phyloP scores from a whole-genome alignment of 53 echinoderm and acorn worm species.

The Antedon mediterranea region DNA sequence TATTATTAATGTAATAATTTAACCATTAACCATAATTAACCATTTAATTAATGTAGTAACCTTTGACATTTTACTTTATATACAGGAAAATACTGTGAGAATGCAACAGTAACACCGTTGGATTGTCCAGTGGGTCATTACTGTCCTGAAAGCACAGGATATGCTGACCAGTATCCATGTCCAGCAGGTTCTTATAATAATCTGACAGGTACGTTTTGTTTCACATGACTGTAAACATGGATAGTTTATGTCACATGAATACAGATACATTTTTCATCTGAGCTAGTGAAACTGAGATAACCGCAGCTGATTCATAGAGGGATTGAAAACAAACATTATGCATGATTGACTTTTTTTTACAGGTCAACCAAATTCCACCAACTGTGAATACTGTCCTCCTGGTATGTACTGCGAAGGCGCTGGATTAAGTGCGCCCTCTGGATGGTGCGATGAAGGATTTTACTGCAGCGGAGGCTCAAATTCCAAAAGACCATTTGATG shows the following conservation, averaged over 20 bases:
- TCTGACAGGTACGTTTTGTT: constrained; percentile 79
- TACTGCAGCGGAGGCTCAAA: constrained; percentile 73
- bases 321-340: too few species aligned
- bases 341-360: background rate
- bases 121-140: constrained; percentile 89
- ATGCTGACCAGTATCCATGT: constrained; percentile 77
- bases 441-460: constrained; percentile 85
- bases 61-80: background rate
- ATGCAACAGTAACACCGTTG: constrained; percentile 60
- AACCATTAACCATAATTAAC: too few species aligned
- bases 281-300: too few species aligned
- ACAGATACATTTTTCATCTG: too few species aligned
- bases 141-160: constrained; percentile 74
- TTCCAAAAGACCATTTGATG: constrained; percentile 70
- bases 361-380: constrained; percentile 73
- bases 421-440: constrained; percentile 57
- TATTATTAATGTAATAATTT: too few species aligned
- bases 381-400: constrained; percentile 70
- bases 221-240: too few species aligned
- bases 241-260: too few species aligned
- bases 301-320: too few species aligned
- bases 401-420: constrained; percentile 79
- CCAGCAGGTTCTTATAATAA: constrained; percentile 75
- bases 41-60: too few species aligned
- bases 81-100: constrained; percentile 79